Evolutionary conservation across 2,113 vertebrate species (phyloP).

Genomic region (Ardeotis arabs): DNA sequence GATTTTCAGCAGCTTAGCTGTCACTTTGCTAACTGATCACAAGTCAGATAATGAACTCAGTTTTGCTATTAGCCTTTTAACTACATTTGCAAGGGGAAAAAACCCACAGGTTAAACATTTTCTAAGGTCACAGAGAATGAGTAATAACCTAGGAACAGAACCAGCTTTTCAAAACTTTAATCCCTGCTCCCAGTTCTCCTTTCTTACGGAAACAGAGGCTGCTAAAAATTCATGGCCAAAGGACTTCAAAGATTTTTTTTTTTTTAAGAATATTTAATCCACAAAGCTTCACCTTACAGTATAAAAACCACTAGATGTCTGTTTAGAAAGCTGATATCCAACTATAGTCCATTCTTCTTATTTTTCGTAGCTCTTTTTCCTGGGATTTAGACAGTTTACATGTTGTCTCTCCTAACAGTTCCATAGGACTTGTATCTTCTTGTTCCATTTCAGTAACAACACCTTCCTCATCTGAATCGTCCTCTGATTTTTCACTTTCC

Average conservation of each 20-base stretch:
- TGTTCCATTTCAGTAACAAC: slow-evolving; percentile 39
- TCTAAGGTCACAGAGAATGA: background rate
- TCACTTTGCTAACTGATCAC: background rate
- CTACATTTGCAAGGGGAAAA: background rate
- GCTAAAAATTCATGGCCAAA: background rate
- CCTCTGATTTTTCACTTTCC: slow-evolving; percentile 84
- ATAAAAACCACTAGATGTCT: background rate
- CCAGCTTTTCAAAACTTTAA: background rate
- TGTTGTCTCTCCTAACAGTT: slow-evolving; percentile 6
- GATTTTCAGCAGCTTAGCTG: background rate
- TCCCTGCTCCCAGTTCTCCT: background rate
- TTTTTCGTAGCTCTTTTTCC: slow-evolving; percentile 82
- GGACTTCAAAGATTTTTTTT: background rate
- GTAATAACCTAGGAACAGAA: background rate
- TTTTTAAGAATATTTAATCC: slow-evolving; percentile 21
- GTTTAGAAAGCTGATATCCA: slow-evolving; percentile 79
- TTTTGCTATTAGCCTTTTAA: background rate
- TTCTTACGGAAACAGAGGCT: background rate
- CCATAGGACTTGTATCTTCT: slow-evolving; percentile 21
- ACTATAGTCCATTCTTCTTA: slow-evolving; percentile 86
- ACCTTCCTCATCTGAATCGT: slow-evolving; percentile 82
- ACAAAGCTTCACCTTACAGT: background rate
- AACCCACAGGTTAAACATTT: background rate
- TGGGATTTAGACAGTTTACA: slow-evolving; percentile 80
- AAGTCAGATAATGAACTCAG: background rate